These are phyloP conservation scores for Gracilinanus agilis DNA, from an alignment of 2,113 vertebrate species.

Conservation along the genomic window DNA sequence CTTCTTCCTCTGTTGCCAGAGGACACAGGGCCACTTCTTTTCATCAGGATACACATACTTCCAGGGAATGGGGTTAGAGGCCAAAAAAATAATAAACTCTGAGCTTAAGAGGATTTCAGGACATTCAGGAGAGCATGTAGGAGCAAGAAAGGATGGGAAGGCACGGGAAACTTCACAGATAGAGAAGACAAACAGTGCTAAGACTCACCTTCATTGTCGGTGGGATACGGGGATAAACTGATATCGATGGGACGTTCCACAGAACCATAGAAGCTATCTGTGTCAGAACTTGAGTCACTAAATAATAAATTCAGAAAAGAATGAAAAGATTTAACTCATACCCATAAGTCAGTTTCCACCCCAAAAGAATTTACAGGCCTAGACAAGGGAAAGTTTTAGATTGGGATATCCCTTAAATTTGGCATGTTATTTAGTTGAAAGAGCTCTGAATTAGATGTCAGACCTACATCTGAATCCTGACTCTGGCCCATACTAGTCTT, in stretches of 20 bases:
- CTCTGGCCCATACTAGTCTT: neutral
- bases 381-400: neutral
- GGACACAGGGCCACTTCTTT: neutral
- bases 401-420: neutral
- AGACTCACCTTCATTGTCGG: slow-evolving; percentile 88
- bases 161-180: neutral
- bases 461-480: neutral
- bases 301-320: slow-evolving; percentile 38
- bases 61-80: neutral
- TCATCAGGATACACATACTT: neutral
- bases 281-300: slow-evolving; percentile 93
- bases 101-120: neutral
- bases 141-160: neutral
- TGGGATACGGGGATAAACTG: slow-evolving; percentile 85
- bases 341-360: neutral
- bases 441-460: neutral
- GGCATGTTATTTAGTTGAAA: neutral
- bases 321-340: neutral
- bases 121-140: neutral
- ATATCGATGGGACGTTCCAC: slow-evolving; percentile 93
- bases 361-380: neutral
- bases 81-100: neutral
- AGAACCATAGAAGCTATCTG: slow-evolving; percentile 94
- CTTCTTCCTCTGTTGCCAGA: neutral
- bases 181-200: neutral